Base-by-base conservation (phyloP, 2,113 vertebrate genomes). In the Bujurquina vittata region DNA sequence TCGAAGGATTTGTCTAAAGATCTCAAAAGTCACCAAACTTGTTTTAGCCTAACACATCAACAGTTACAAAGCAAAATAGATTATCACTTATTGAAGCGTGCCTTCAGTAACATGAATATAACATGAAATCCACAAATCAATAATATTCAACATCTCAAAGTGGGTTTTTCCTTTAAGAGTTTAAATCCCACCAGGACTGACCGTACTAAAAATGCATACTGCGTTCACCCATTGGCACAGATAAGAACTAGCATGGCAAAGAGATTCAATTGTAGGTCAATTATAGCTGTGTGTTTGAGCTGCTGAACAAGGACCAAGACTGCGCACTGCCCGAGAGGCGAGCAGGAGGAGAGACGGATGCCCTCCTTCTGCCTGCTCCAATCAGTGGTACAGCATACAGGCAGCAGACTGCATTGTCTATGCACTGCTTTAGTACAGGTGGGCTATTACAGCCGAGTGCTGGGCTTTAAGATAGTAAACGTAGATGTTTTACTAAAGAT, bases 341-440 rank as follows among this genome's bases (percentile, higher is more conserved):
- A 55, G 5, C 22, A 57, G 65, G 78, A 88, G 67, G 31, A 65
- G 60, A 56, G 9, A 22, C 40, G 59, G 80, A 23, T 86, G 93
- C 29, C 90, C 90, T 91, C 87, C 75, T 93, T 91, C 90, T 93
- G 90, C 88, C 91, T 52, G 1, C 63, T 93, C 79, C 35, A 17
- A 94, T 94, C 89, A 90, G 80, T 14, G 0, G 14, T 61, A 55
- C 37, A 46, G 75, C 59, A 56, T 31, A 31, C 4, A 58, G 1
- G 14, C 46, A 58, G 3, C 29, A 43, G 33, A 6, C 76, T 69
- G 75, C 10, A 15, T 10, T 2, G 76, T 62, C 49, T 56, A 56
- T 56, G 33, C 40, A 18, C 20, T 5, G 18, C 37, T 58, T 59
- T 2, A 7, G 7, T 18, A 17, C 40, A 23, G 54, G 65, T 49